Base-by-base conservation (phyloP, 2,888 invertebrate species). In the Meloe dianella region DNA sequence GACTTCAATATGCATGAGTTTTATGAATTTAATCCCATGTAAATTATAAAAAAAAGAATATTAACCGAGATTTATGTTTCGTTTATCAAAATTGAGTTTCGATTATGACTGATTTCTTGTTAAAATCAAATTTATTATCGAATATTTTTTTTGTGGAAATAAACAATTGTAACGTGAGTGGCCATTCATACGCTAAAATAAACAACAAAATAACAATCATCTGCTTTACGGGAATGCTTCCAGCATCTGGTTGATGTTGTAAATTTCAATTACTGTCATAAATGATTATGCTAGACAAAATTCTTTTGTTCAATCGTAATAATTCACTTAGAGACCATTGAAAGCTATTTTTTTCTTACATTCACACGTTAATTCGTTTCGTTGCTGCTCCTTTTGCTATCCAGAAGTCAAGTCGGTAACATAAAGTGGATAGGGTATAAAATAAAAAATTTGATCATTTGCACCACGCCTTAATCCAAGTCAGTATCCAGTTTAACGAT, bases 1-100 rank as follows among this genome's bases (percentile, higher is more conserved):
- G 77, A 77, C 77, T 76, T 75, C 73, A 77, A 76, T 75, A 77
- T 77, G 75, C 76, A 77, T 74, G 73, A 71, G 67, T 70, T 75
- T 75, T 76, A 75, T 76, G 73, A 73, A 73, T 72, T 73, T 75
- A 73, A 73, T 70, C 72, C 60, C 71, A 66, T 73, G 73, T 73
- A 71, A 73, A 73, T 73, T 71, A 71, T 67, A 71, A 71, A 73
- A n/a, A n/a, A 67, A 66, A 67, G 68, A 71, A 71, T 67, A 66
- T 54, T 62, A 57, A 35, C 47, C 61, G 27, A 63, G 70, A 73
- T 71, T 71, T 73, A 71, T 71, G 70, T 68, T 68, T 71, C 66
- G 66, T 70, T 70, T 60, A 66, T 57, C 62, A 59, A 68, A 70
- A 68, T 73, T 68, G 71, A 64, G 66, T 65, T 72, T 68, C 57